Evolutionary conservation across 37 sponge, comb jelly and placozoan genomes (phyloP).

Genomic region (Axinella damicornis): DNA sequence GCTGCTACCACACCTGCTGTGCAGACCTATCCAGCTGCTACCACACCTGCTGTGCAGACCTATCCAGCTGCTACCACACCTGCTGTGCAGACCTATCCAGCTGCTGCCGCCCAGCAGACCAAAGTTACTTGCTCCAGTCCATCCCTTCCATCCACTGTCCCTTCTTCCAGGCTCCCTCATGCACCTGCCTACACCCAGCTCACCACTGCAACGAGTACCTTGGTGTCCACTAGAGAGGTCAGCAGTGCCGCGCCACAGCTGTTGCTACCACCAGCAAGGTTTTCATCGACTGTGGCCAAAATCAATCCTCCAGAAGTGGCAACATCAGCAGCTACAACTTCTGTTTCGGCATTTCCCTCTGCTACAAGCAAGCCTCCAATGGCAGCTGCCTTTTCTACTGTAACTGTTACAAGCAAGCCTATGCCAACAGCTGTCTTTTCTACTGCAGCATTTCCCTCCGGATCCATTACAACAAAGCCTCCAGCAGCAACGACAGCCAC

Average conservation of each 20-base stretch:
- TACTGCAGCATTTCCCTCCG: background rate
- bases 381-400: background rate
- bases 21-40: too few species aligned
- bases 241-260: too few species aligned
- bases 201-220: background rate
- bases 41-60: too few species aligned
- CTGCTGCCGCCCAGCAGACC: too few species aligned
- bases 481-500: background rate
- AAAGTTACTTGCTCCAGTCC: too few species aligned
- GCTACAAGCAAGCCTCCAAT: background rate
- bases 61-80: too few species aligned
- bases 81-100: too few species aligned
- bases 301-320: background rate
- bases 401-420: too few species aligned
- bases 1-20: too few species aligned
- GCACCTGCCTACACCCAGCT: conserved; percentile 2
- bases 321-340: background rate
- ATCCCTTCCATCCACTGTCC: background rate
- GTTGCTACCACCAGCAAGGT: too few species aligned
- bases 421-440: background rate
- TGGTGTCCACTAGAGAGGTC: too few species aligned
- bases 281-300: background rate
- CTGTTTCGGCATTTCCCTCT: background rate
- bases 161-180: background rate
- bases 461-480: background rate